These are phyloP conservation scores for Gymnocephalus cernua DNA, from an alignment of 2,113 vertebrate species.

Conservation along the genomic window DNA sequence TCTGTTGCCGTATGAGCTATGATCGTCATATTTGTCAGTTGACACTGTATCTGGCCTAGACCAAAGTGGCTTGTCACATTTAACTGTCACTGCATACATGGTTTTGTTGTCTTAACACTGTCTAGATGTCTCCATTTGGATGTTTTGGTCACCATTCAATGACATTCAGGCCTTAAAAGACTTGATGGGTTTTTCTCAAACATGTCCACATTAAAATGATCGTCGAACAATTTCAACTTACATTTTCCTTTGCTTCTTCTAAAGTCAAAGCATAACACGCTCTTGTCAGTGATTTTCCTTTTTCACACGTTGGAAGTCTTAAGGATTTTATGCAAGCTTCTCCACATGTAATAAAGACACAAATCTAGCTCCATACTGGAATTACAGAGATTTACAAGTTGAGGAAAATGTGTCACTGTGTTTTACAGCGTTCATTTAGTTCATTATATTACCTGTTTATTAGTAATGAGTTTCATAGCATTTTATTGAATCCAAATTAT, in stretches of 20 bases:
- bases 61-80: slow-evolving; percentile 13
- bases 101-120: slow-evolving; percentile 38
- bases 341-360: too few species aligned
- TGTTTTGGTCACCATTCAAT: slow-evolving; percentile 21
- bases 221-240: not conserved
- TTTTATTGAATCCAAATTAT: not conserved
- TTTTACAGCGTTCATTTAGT: not conserved
- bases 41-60: not conserved
- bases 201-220: slow-evolving; percentile 60
- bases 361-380: too few species aligned
- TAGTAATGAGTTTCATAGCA: not conserved
- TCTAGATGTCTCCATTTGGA: slow-evolving; percentile 16
- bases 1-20: not conserved
- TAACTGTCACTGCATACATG: slow-evolving; percentile 17
- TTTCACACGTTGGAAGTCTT: not conserved
- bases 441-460: not conserved
- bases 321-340: not conserved
- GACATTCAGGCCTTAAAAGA: slow-evolving; percentile 44
- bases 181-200: slow-evolving; percentile 33
- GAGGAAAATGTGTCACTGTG: not conserved
- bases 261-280: not conserved
- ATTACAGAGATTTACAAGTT: not conserved
- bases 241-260: not conserved
- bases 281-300: not conserved
- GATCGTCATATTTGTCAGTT: not conserved